These are phyloP conservation scores for Delia radicum DNA, from an alignment of 1,140 invertebrate species.

Conservation along the genomic window DNA sequence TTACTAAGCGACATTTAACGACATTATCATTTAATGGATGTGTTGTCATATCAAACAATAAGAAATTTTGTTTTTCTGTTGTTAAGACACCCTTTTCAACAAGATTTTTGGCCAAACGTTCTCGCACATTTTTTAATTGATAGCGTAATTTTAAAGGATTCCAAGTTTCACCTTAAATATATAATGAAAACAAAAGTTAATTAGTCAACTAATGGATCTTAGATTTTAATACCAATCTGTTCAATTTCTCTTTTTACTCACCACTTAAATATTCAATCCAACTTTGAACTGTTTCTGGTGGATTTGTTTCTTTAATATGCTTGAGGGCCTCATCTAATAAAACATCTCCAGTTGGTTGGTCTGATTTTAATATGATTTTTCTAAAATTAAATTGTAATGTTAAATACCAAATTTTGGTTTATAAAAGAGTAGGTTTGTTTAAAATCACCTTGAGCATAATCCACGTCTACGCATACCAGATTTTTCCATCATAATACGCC, in stretches of 20 bases:
- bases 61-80: slow-evolving; percentile 99
- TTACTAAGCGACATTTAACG: slow-evolving; percentile 95
- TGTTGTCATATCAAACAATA: slow-evolving; percentile 99
- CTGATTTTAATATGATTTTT: slow-evolving; percentile 67
- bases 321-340: slow-evolving; percentile 97
- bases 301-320: slow-evolving; percentile 97
- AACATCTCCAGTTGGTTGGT: slow-evolving; percentile 95
- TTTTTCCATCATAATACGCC: slow-evolving; percentile 94
- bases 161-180: slow-evolving; percentile 93
- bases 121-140: slow-evolving; percentile 97
- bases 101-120: slow-evolving; percentile 98
- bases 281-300: slow-evolving; percentile 94
- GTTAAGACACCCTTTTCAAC: slow-evolving; percentile 99
- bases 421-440: not conserved
- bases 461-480: slow-evolving; percentile 93
- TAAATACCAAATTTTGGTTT: not conserved
- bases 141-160: slow-evolving; percentile 98
- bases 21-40: slow-evolving; percentile 96
- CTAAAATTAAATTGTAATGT: slow-evolving; percentile 37
- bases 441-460: slow-evolving; percentile 75
- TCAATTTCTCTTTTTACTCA: slow-evolving; percentile 57
- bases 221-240: too few species aligned
- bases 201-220: not conserved
- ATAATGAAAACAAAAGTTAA: too few species aligned
- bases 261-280: slow-evolving; percentile 99